Conservation (phyloP, 1,140 invertebrate species). For the Arion vulgaris region DNA sequence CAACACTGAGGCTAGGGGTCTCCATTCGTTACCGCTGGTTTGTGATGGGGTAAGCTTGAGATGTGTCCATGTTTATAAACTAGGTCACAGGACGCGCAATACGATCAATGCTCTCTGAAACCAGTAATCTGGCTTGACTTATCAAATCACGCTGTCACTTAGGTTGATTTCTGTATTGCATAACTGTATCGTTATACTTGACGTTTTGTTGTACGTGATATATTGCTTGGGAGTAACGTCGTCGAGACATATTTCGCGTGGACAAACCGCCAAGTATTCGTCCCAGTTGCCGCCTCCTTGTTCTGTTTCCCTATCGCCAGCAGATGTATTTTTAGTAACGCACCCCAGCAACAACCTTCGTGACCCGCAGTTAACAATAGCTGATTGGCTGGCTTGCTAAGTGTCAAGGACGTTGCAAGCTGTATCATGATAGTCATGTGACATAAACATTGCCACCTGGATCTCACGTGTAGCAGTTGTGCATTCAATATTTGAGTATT, state of each 20-base stretch:
- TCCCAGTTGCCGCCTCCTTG: background rate
- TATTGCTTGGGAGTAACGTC: no score
- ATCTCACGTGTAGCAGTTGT: slow-evolving; percentile 38
- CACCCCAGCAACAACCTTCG: slow-evolving; percentile 46
- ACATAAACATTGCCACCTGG: slow-evolving; percentile 49
- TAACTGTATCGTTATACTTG: background rate
- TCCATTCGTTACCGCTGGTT: background rate
- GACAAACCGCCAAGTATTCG: background rate
- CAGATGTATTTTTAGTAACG: slow-evolving; percentile 43
- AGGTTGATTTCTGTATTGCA: background rate
- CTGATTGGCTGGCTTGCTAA: slow-evolving; percentile 36
- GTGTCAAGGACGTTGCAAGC: slow-evolving; percentile 41
- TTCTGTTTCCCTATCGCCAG: background rate
- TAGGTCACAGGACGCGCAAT: background rate
- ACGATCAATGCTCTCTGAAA: background rate
- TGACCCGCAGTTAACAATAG: slow-evolving; percentile 28
- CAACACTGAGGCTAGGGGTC: no score
- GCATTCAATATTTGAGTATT: background rate
- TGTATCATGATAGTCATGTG: slow-evolving; percentile 49
- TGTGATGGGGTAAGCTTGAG: background rate
- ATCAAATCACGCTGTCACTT: background rate
- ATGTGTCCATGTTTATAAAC: background rate
- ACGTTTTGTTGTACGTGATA: no score
- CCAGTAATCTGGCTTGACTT: background rate
- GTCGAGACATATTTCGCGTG: background rate